Base-by-base conservation (phyloP, 1,140 invertebrate species). In the Pentalonia nigronervosa region DNA sequence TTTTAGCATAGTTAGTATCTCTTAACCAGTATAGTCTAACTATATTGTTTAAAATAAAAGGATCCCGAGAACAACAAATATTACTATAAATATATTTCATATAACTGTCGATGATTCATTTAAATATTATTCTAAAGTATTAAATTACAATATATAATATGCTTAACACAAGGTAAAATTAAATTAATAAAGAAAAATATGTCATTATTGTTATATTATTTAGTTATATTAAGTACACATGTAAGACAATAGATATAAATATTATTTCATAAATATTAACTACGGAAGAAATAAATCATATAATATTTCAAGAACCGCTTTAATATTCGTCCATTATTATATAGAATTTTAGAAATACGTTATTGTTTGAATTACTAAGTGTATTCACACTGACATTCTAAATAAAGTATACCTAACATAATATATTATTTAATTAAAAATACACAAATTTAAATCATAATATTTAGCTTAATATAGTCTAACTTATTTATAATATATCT, bases 131-230 rank as follows among this genome's bases (percentile, higher is more conserved):
- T 87, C 25, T 86, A 45, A 84, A 84, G 25, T 86, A 86, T 86
- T 86, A 30, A 41, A 84, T 84, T 84, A 84, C 83, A 84, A 84
- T 84, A 83, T 83, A 83, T 47, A 86, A 86, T 86, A 86, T 87
- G 30, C 30, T 47, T n/a, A 48, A 48, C 30, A 87, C 84, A 48
- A 87, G 41, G 23, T 83, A 41, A 41, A 83, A 83, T 83, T 41
- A 41, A 83, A 86, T 86, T 86, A 25, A 45, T 47, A 45, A 47
- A 76, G 60, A 76, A 8, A 76, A 76, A 76, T n/a, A 76, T 76
- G 60, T 76, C n/a, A n/a, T 76, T n/a, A 14, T 76, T n/a, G 30
- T 67, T 67, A 76, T 76, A n/a, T 76, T 76, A 76, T 76, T 76
- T 76, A 76, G 60, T 17, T 17, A 76, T 76, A 76, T 34, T 76